Evolutionary conservation across 1,140 invertebrate genomes (phyloP).

Genomic region (Dendroctonus valens): DNA sequence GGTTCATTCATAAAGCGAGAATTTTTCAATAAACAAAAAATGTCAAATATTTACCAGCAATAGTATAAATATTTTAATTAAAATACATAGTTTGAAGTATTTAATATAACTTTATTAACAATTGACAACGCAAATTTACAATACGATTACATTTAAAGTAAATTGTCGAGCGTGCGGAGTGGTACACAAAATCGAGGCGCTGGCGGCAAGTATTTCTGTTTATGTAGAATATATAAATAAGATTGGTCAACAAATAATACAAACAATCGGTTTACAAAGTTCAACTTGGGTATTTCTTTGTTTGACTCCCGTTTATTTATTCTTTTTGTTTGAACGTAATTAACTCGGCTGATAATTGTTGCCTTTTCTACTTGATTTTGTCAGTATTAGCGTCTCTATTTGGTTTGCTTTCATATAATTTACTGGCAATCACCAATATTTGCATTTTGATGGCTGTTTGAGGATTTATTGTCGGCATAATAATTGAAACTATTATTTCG

Average conservation of each 20-base stretch:
- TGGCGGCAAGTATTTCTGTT: slow-evolving; percentile 23
- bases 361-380: slow-evolving; percentile 29
- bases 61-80: slow-evolving; percentile 37
- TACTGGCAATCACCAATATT: slow-evolving; percentile 19
- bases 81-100: slow-evolving; percentile 32
- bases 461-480: too few species aligned
- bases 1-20: slow-evolving; percentile 29
- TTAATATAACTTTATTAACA: slow-evolving; percentile 39
- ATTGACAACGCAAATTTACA: slow-evolving; percentile 43
- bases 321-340: slow-evolving; percentile 31
- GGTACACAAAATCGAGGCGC: slow-evolving; percentile 22
- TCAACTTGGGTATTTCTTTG: slow-evolving; percentile 31
- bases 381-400: slow-evolving; percentile 27
- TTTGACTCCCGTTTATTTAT: slow-evolving; percentile 22
- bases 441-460: slow-evolving; percentile 6
- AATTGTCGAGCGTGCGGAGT: slow-evolving; percentile 14
- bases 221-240: slow-evolving; percentile 35
- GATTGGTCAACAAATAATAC: slow-evolving; percentile 41
- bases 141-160: slow-evolving; percentile 42
- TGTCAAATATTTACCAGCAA: slow-evolving; percentile 39
- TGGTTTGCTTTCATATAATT: slow-evolving; percentile 9
- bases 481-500: too few species aligned
- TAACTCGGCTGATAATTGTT: slow-evolving; percentile 29
- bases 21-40: slow-evolving; percentile 35
- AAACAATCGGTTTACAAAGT: slow-evolving; percentile 37